Percentiles rank a stretch among this genome's conserved stretches.
phyloP scores from a whole-genome alignment of 2,113 vertebrate genomes.

The Halcyon senegalensis region DNA sequence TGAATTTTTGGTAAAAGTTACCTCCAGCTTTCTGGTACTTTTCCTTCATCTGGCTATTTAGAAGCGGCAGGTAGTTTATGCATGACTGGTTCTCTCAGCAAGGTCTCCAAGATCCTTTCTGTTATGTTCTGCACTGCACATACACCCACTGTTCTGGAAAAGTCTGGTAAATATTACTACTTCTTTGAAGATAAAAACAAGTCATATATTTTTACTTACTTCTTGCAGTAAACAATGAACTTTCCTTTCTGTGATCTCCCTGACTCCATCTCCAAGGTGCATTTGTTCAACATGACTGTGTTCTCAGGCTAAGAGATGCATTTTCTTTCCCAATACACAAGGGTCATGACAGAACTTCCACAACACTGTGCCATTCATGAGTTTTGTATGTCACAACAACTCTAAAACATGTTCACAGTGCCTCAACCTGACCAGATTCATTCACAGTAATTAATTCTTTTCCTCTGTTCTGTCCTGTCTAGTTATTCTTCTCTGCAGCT shows the following conservation, averaged over 20 bases:
- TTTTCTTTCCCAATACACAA: neutral
- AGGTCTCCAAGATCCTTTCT: neutral
- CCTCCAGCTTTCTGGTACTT: neutral
- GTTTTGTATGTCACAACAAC: fast-evolving
- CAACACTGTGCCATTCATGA: fast-evolving
- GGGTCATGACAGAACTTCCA: neutral
- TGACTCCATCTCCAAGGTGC: neutral
- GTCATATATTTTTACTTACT: neutral
- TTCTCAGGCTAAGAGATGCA: neutral
- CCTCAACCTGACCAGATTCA: neutral
- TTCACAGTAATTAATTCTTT: neutral
- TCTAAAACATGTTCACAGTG: neutral
- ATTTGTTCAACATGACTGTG: neutral
- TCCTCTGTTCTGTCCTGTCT: neutral
- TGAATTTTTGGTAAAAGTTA: neutral
- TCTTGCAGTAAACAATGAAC: neutral
- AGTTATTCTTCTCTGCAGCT: neutral
- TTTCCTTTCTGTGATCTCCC: neutral
- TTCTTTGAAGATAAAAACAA: neutral
- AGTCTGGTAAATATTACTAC: neutral
- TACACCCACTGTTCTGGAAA: neutral
- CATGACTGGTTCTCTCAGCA: neutral
- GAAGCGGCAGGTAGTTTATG: neutral
- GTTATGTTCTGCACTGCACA: neutral
- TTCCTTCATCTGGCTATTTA: neutral